These are phyloP conservation scores for Esox niger DNA, from an alignment of 2,113 vertebrate species.

Conservation along the genomic window DNA sequence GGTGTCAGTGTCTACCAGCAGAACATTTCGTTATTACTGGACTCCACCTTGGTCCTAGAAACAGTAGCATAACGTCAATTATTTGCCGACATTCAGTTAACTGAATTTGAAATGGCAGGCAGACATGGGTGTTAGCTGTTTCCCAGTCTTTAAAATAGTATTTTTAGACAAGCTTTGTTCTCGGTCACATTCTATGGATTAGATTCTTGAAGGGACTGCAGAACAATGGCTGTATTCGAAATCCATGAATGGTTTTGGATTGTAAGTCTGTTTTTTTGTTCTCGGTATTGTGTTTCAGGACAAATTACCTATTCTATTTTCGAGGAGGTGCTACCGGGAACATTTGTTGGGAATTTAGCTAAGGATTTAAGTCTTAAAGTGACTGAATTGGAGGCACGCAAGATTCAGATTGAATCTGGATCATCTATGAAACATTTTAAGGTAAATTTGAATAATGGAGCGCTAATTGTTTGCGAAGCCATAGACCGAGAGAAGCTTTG, in stretches of 20 bases:
- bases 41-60: background rate
- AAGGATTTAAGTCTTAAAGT: constrained; percentile 68
- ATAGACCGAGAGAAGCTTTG: constrained; percentile 73
- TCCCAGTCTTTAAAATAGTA: background rate
- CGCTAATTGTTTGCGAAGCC: constrained; percentile 61
- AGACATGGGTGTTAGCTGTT: background rate
- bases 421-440: constrained; percentile 61
- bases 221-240: background rate
- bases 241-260: constrained; percentile 20
- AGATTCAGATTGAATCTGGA: constrained; percentile 57
- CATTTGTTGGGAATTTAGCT: constrained; percentile 69
- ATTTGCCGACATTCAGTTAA: background rate
- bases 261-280: constrained; percentile 13
- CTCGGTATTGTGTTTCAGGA: constrained; percentile 24
- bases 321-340: constrained; percentile 70
- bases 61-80: background rate
- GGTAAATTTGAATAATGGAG: constrained; percentile 60
- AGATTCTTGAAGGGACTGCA: background rate
- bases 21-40: background rate
- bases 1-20: constrained; percentile 13
- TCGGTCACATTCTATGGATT: background rate
- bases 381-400: constrained; percentile 52
- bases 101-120: background rate
- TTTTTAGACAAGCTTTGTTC: background rate
- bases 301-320: constrained; percentile 68